phyloP scores from a whole-genome alignment of 2,888 invertebrate species.

The Chelonus formosanus region DNA sequence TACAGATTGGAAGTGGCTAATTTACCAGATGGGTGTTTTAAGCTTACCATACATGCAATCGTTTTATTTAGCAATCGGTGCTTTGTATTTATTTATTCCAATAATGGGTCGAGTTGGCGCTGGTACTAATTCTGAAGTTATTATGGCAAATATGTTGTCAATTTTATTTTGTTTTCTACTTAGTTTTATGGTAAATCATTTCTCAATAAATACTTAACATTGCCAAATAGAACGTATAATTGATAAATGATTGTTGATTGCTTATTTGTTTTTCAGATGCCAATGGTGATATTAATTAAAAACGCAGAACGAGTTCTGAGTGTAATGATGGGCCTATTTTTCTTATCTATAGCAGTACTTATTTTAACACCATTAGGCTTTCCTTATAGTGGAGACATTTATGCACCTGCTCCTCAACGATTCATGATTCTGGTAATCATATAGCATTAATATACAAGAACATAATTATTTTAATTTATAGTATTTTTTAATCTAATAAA shows the following conservation, averaged over 20 bases:
- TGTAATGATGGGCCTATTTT: constrained; percentile 67
- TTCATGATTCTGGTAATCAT: constrained; percentile 76
- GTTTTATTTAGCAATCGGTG: constrained; percentile 76
- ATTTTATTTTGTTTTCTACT: constrained; percentile 65
- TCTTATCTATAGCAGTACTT: constrained; percentile 69
- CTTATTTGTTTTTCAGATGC: constrained; percentile 56
- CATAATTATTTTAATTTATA: no score
- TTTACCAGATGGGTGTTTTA: constrained; percentile 68
- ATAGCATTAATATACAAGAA: no score
- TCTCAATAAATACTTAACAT: background rate
- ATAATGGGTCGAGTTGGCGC: constrained; percentile 82
- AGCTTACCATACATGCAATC: constrained; percentile 74
- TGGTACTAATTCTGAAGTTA: constrained; percentile 75
- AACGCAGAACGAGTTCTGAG: constrained; percentile 68
- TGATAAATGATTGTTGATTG: background rate
- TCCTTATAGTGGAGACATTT: constrained; percentile 75
- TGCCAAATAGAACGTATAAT: background rate
- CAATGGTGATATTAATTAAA: constrained; percentile 64
- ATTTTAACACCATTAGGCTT: constrained; percentile 76
- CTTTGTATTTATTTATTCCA: constrained; percentile 80
- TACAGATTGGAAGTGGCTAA: constrained; percentile 69
- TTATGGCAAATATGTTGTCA: constrained; percentile 69
- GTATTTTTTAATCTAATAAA: no score
- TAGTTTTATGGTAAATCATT: constrained; percentile 62
- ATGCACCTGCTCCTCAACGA: constrained; percentile 75